Base-by-base conservation (phyloP, 2,113 vertebrate species). In the Corvus moneduloides region DNA sequence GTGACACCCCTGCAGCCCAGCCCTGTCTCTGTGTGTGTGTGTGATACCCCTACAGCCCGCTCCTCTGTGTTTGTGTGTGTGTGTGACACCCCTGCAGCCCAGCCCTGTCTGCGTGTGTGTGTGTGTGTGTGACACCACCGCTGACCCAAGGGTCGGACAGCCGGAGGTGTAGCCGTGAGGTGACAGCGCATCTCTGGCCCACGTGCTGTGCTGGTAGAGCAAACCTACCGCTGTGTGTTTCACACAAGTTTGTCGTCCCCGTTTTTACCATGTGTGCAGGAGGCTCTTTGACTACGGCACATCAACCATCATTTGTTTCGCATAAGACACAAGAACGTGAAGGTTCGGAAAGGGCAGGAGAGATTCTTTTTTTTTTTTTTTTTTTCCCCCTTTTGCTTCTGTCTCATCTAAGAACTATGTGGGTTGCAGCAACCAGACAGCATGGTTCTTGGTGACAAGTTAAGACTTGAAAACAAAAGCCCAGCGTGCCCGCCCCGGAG, bases 351-450 rank as follows among this genome's bases (percentile, higher is more conserved):
- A 66, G 3, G 43, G 78, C 30, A 52, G n/a, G 76, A 79, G 21
- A 26, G 7, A 5, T 9, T 64, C 26, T 11, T 33, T 33, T 26
- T 67, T 64, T 22, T 6, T 11, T 10, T 2, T 8, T 22, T 6
- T 21, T 12, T 11, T 8, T 7, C 35, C 35, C 1, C 7, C 10
- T 13, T 4, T 41, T 41, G 12, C 7, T 77, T 80, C 63, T 52
- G 64, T 78, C 80, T 94, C 94, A 95, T 92, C 80, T 51, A 10
- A 90, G 61, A 97, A 74, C 88, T 93, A 90, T 81, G 92, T 2
- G 24, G 59, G 44, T 62, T 72, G 39, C 72, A 84, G 69, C 75
- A 68, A 64, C 2, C 18, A 59, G n/a, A 28, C 78, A 94, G 75
- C 74, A 59, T n/a, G 71, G 30, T 6, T 69, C 56, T 27, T 24